Evolutionary conservation across 2,113 vertebrate genomes (phyloP).

Genomic region (Brevimyrus niger): DNA sequence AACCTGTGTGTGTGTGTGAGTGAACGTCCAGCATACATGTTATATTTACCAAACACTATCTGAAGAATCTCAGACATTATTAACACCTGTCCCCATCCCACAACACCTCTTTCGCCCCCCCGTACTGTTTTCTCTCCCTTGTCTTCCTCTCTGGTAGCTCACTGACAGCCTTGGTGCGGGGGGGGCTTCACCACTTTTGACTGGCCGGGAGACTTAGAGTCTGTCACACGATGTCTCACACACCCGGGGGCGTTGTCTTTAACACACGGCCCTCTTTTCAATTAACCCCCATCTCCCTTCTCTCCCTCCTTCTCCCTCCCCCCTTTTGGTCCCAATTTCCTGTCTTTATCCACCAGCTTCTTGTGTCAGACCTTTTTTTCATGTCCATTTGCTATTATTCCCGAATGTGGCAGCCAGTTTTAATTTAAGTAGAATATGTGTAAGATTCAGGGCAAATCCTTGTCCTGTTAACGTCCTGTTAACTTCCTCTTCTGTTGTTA

Average conservation of each 20-base stretch:
- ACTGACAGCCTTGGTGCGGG: conserved; percentile 39
- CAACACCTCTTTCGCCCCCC: background rate
- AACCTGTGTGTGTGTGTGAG: conserved; percentile 6
- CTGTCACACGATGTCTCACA: conserved; percentile 18
- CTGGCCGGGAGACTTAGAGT: conserved; percentile 21
- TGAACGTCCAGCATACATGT: background rate
- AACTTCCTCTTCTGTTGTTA: background rate
- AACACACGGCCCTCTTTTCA: conserved; percentile 7
- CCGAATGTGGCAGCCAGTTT: background rate
- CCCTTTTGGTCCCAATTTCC: background rate
- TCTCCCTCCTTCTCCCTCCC: conserved; percentile 21
- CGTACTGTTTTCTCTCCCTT: background rate
- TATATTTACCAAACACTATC: background rate
- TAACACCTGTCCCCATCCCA: background rate
- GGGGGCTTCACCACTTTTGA: conserved; percentile 28
- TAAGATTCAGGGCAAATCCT: background rate
- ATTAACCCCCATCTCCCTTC: background rate
- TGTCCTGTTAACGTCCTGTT: background rate
- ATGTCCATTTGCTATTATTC: background rate
- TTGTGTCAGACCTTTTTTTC: background rate
- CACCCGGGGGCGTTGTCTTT: background rate
- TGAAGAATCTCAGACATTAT: background rate
- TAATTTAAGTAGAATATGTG: background rate
- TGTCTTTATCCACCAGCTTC: background rate
- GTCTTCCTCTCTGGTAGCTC: conserved; percentile 9